phyloP scores from a whole-genome alignment of 2,113 vertebrate species.

The Cacatua alba region DNA sequence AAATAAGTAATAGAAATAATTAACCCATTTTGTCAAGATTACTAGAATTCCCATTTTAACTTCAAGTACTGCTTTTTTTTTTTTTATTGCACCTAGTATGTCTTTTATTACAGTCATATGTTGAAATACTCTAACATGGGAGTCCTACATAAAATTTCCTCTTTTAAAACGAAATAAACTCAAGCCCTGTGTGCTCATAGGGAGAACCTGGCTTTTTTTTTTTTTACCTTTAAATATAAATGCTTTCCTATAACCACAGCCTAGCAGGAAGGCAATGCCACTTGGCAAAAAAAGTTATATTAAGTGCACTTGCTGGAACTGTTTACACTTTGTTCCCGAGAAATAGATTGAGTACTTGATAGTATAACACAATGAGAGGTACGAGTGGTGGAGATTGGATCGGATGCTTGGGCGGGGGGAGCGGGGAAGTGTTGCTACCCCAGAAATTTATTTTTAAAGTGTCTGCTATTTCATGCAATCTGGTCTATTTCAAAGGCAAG shows the following conservation, averaged over 20 bases:
- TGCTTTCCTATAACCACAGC: constrained; percentile 5
- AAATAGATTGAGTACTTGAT: constrained; percentile 68
- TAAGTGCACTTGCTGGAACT: constrained; percentile 64
- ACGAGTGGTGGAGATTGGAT: constrained; percentile 57
- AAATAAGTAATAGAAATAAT: background rate
- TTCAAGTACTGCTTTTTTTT: background rate
- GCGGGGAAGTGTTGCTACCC: constrained; percentile 65
- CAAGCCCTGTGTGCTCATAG: background rate
- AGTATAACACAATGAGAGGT: constrained; percentile 65
- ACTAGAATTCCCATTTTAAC: background rate
- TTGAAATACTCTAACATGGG: background rate
- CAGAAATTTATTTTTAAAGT: constrained; percentile 76
- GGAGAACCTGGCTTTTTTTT: background rate
- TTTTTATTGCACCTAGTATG: background rate
- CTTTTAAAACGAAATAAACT: constrained; percentile 18
- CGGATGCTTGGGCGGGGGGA: constrained; percentile 64
- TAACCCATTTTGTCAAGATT: background rate
- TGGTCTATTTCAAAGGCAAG: constrained; percentile 73
- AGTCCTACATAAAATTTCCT: background rate
- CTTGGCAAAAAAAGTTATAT: constrained; percentile 59
- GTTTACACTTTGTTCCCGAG: constrained; percentile 64
- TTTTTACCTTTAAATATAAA: constrained; percentile 43
- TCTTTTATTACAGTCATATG: constrained; percentile 4
- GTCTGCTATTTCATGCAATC: constrained; percentile 72
- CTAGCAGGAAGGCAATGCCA: constrained; percentile 27